Evolutionary conservation across 1,140 invertebrate species (phyloP), one percentile per base, ranked within the genome.

Genomic region (Venturia canescens): DNA sequence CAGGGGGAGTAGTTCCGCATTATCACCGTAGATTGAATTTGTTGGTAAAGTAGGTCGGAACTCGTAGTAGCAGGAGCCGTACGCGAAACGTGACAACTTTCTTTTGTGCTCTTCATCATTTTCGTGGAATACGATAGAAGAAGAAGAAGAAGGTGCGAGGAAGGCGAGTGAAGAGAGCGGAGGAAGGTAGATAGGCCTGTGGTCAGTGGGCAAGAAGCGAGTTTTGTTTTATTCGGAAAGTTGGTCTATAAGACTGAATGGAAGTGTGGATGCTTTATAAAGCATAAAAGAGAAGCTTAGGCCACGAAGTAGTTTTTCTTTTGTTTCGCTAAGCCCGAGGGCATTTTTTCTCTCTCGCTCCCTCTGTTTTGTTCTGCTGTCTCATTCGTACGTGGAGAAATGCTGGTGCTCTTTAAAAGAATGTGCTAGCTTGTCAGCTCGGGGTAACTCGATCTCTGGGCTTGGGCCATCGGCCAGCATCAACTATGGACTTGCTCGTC

Each of bases 21-120:
- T 57, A 57, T 57, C 53, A 57, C 53, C 53, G 18, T 21, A 57
- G 53, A 57, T 57, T 57, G 53, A 57, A 57, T 57, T 57, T 57
- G 53, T 57, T 57, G 53, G 18, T 57, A 57, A 57, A 57, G 53
- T 57, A 57, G 53, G 53, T 57, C 53, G 53, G 21, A 57, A 23
- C 53, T 57, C 4, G 53, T n/a, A 23, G 16, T 16, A 57, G 53
- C 53, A n/a, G 18, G 53, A 57, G 53, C 21, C 21, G 18, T 15
- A 18, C 21, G 53, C 53, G 53, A 23, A 57, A 57, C 53, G 53
- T 21, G 53, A 23, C 53, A 57, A 57, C 18, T n/a, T 57, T 57
- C 21, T 57, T 57, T 9, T 57, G 53, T 23, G 6, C 53, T 57
- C 18, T 5, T 57, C n/a, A 57, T 57, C 53, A 57, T 57, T 57